These are phyloP conservation scores for Pseudomyrmex dendroicus DNA, from an alignment of 1,140 invertebrate genomes.

Conservation along the genomic window DNA sequence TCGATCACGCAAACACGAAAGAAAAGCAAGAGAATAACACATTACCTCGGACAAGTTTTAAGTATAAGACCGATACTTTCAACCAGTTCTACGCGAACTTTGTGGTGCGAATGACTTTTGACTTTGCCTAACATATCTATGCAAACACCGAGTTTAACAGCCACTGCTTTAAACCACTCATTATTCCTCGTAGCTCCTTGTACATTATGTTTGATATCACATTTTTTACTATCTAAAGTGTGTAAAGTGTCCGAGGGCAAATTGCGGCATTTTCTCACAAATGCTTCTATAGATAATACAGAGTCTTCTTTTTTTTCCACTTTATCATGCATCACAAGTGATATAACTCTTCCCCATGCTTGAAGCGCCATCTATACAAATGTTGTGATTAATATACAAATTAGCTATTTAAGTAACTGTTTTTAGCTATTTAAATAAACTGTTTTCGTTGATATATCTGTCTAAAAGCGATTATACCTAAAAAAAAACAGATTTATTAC, in stretches of 20 bases:
- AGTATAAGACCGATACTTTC: constrained; percentile 83
- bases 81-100: constrained; percentile 86
- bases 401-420: constrained; percentile 16
- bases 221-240: constrained; percentile 44
- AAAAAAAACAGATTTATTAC: constrained; percentile 78
- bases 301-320: constrained; percentile 54
- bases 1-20: constrained; percentile 19
- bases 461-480: constrained; percentile 47
- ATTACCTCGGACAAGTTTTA: constrained; percentile 86
- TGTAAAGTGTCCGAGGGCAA: constrained; percentile 51
- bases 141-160: constrained; percentile 85
- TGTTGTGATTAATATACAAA: constrained; percentile 50
- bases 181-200: constrained; percentile 81
- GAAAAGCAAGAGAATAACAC: constrained; percentile 2
- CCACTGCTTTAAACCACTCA: constrained; percentile 87
- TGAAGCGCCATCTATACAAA: constrained; percentile 83
- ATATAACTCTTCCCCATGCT: constrained; percentile 84
- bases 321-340: constrained; percentile 84
- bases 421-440: constrained; percentile 13
- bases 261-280: constrained; percentile 14
- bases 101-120: constrained; percentile 85
- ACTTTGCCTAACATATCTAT: constrained; percentile 84
- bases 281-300: constrained; percentile 21
- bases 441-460: background rate
- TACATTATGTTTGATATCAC: constrained; percentile 82